A percentile compares a stretch with the other conserved stretches of the same genome.
Evolutionary conservation across 2,888 invertebrate genomes (phyloP).

Genomic region (Aspidapion aeneum): DNA sequence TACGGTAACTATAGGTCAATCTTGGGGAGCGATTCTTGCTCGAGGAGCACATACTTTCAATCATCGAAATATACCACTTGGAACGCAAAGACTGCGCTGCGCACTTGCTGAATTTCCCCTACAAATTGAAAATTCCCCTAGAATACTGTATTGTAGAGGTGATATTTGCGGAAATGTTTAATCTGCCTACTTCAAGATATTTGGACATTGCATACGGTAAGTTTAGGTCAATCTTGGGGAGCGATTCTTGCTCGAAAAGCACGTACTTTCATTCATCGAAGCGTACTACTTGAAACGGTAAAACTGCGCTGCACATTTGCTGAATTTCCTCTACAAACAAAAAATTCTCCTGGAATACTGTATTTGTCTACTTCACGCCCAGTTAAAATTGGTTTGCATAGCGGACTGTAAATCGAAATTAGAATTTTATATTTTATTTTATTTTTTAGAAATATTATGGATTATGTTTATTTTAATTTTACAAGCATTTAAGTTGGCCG

Average conservation of each 20-base stretch:
- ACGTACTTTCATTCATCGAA: not conserved
- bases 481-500: no score
- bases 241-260: no score
- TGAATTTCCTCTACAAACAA: slow-evolving; percentile 89
- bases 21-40: not conserved
- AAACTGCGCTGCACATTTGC: slow-evolving; percentile 54
- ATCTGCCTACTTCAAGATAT: slow-evolving; percentile 85
- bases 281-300: not conserved
- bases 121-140: slow-evolving; percentile 90
- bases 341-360: slow-evolving; percentile 96
- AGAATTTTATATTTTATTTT: no score
- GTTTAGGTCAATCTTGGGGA: no score
- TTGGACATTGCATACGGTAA: slow-evolving; percentile 71
- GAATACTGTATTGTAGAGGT: slow-evolving; percentile 99
- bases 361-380: no score
- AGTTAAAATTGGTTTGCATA: no score
- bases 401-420: no score
- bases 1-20: slow-evolving; percentile 49
- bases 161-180: slow-evolving; percentile 91
- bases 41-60: not conserved
- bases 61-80: not conserved
- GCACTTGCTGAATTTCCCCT: slow-evolving; percentile 86
- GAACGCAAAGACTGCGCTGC: no score
- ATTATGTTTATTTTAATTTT: no score
- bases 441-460: no score